These are phyloP conservation scores for Muscicapa striata DNA, from an alignment of 2,797 vertebrate species.

Conservation along the genomic window DNA sequence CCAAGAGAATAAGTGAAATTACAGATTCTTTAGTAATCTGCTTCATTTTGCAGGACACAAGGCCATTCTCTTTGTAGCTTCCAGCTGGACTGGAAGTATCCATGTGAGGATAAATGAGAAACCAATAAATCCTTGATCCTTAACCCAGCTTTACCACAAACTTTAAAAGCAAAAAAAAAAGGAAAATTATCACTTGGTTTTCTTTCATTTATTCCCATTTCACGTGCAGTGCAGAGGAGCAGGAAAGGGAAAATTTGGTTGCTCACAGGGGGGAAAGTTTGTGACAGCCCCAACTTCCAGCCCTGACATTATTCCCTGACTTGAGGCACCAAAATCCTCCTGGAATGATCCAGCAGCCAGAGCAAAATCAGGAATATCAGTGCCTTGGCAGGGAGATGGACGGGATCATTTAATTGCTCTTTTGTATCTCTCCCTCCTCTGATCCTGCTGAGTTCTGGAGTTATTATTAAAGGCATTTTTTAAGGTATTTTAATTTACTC, in stretches of 20 bases:
- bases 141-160: background rate
- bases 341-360: background rate
- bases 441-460: slow-evolving; percentile 7
- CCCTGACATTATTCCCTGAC: background rate
- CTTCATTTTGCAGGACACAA: background rate
- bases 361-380: background rate
- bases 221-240: rapidly evolving
- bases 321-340: background rate
- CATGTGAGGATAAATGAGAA: background rate
- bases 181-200: background rate
- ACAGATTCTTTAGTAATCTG: background rate
- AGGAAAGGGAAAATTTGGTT: background rate
- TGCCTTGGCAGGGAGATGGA: slow-evolving; percentile 40
- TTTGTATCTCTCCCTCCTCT: slow-evolving; percentile 36
- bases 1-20: background rate
- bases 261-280: background rate
- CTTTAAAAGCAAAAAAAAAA: background rate
- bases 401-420: slow-evolving; percentile 33
- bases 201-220: background rate
- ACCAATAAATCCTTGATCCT: background rate
- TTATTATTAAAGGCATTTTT: slow-evolving; percentile 68
- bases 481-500: slow-evolving; percentile 70
- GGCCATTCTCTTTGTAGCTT: background rate
- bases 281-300: background rate
- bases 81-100: background rate